Evolutionary conservation across 2,888 invertebrate genomes (phyloP), one percentile per base, ranked within the genome.

Genomic region (Epinotia ramella): DNA sequence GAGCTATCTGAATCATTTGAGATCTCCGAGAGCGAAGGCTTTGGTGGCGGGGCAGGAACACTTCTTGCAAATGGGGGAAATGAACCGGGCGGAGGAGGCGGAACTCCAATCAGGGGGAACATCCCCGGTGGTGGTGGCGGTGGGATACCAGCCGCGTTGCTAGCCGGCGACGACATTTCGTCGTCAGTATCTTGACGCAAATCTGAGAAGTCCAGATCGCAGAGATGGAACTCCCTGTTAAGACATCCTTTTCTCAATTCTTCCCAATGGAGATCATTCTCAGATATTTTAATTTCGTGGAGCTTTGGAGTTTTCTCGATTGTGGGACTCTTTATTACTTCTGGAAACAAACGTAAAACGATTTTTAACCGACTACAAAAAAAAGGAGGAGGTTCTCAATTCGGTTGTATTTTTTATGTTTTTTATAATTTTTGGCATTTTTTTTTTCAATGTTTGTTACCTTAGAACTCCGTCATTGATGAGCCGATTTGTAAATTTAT

Each of bases 191-290:
- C 98, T 53, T 96, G 96, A 69, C 96, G 96, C 72, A 99, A 95
- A 90, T 99, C 99, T 13, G 98, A 98, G 91, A 99, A 99, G 91
- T 99, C 99, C 85, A 99, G 95, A 91, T 99, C 99, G 88, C 99
- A 98, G 66, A 98, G 95, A 79, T 97, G 96, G 87, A 98, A 94
- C 78, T 97, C 96, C 79, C 98, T 94, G 77, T 96, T 95, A 81
- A 97, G 94, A 79, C 96, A 96, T 57, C 96, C 96, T 69, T 97
- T 96, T 78, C 86, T 87, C 1, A 99, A 90, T 85, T 98, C 98
- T 86, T 99, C 99, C 99, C 99, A 99, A 85, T 99, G 98, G 2
- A 99, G 91, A 85, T 99, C 99, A 85, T 98, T 98, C 91, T 99
- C 99, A 0, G 98, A 97, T 86, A 98, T 97, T 89, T 98, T 98